Evolutionary conservation across 2,113 vertebrate genomes (phyloP).

Genomic region (Varanus komodoensis): DNA sequence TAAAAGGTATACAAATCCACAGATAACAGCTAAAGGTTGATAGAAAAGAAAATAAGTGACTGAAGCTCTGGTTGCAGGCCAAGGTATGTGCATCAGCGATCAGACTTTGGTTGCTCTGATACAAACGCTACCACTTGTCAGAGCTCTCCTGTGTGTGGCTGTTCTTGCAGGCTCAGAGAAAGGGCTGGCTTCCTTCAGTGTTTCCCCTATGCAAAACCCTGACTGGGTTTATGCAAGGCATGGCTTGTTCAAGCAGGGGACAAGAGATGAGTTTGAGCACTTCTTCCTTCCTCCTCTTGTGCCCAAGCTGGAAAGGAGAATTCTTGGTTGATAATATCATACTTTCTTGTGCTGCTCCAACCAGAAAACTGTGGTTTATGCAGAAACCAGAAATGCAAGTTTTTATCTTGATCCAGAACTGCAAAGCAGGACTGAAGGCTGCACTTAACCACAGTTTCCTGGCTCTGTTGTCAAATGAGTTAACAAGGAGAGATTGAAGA

Average conservation of each 20-base stretch:
- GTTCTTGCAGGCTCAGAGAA: neutral
- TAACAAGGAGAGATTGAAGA: neutral
- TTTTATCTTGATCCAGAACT: neutral
- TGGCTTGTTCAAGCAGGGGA: neutral
- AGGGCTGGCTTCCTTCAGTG: neutral
- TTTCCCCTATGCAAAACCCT: neutral
- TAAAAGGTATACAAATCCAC: conserved; percentile 50
- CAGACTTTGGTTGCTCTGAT: neutral
- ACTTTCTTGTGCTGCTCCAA: neutral
- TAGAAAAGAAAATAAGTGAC: conserved; percentile 22
- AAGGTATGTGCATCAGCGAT: conserved; percentile 32
- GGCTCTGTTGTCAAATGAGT: neutral
- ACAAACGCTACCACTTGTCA: neutral
- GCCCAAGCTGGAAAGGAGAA: neutral
- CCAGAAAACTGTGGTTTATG: neutral
- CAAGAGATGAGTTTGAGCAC: neutral
- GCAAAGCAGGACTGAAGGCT: neutral
- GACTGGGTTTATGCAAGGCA: neutral
- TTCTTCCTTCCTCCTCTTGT: neutral
- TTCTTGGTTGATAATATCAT: neutral
- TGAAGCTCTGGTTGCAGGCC: conserved; percentile 49
- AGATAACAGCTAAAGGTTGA: neutral
- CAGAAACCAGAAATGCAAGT: no score
- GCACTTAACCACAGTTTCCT: neutral
- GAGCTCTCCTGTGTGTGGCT: neutral